Percentiles rank a stretch among this genome's conserved stretches.
Evolutionary conservation across 2,797 vertebrate species (phyloP).

Genomic region (Poecilia picta): DNA sequence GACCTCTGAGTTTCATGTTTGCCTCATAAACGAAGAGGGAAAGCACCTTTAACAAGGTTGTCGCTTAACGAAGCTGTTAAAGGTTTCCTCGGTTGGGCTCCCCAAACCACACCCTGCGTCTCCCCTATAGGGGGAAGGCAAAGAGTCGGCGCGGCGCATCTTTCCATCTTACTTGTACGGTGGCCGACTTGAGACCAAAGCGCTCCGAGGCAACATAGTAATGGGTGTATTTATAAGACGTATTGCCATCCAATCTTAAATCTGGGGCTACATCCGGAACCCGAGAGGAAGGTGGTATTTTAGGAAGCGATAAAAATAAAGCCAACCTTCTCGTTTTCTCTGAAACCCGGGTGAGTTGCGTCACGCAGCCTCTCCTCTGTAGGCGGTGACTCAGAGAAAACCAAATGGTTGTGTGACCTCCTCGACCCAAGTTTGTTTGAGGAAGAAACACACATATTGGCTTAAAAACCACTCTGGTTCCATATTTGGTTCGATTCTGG

Average conservation of each 20-base stretch:
- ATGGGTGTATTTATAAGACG: slow-evolving; percentile 62
- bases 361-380: slow-evolving; percentile 28
- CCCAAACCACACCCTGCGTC: not conserved
- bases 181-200: not conserved
- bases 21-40: slow-evolving; percentile 33
- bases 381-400: slow-evolving; percentile 20
- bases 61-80: not conserved
- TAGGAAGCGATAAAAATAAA: slow-evolving; percentile 72
- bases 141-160: slow-evolving; percentile 30
- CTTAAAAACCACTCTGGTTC: not conserved
- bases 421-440: not conserved
- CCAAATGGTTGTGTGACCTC: not conserved
- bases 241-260: slow-evolving; percentile 54
- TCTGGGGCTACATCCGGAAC: slow-evolving; percentile 49
- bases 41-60: slow-evolving; percentile 23
- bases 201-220: slow-evolving; percentile 15
- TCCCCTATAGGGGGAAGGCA: slow-evolving; percentile 1
- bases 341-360: slow-evolving; percentile 37
- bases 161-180: slow-evolving; percentile 18
- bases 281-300: slow-evolving; percentile 69
- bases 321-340: slow-evolving; percentile 64
- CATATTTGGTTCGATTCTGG: not conserved
- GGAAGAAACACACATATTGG: not conserved
- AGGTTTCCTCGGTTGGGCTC: not conserved
- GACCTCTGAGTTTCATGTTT: slow-evolving; percentile 28